Conservation (phyloP, 2,888 invertebrate species). For the Cephus pygmeus region DNA sequence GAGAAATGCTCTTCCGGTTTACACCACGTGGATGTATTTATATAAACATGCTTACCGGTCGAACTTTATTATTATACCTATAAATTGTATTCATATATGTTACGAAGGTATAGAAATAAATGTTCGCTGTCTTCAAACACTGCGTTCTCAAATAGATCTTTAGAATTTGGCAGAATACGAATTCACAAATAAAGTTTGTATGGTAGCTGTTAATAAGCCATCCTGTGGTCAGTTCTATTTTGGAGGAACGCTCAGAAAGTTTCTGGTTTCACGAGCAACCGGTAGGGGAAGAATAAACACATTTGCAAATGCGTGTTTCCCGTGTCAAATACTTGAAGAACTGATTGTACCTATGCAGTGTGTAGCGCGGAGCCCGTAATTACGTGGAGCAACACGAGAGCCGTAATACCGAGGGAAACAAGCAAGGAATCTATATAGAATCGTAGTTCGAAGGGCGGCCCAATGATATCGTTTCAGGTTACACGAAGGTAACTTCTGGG, state of each 20-base stretch:
- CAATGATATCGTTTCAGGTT: not conserved
- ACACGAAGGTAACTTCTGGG: not conserved
- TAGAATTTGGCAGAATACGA: not conserved
- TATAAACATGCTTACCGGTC: not conserved
- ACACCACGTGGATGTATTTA: not conserved
- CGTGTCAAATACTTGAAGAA: not conserved
- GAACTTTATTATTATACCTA: not conserved
- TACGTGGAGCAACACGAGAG: not conserved
- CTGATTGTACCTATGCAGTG: not conserved
- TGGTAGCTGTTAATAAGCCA: not conserved
- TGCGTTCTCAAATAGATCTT: not conserved
- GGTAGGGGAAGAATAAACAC: not conserved
- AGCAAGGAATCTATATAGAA: not conserved
- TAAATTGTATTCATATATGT: not conserved
- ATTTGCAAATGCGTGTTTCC: not conserved
- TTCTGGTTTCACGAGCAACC: not conserved
- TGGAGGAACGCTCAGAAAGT: not conserved
- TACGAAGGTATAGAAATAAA: not conserved
- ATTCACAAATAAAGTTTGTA: not conserved
- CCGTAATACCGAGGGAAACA: not conserved
- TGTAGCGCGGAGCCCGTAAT: not conserved
- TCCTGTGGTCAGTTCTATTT: not conserved
- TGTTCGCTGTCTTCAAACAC: not conserved
- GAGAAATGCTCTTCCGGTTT: not conserved
- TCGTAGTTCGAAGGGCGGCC: not conserved